Base-by-base conservation (phyloP, 1,140 invertebrate genomes). In the Cherax destructor region DNA sequence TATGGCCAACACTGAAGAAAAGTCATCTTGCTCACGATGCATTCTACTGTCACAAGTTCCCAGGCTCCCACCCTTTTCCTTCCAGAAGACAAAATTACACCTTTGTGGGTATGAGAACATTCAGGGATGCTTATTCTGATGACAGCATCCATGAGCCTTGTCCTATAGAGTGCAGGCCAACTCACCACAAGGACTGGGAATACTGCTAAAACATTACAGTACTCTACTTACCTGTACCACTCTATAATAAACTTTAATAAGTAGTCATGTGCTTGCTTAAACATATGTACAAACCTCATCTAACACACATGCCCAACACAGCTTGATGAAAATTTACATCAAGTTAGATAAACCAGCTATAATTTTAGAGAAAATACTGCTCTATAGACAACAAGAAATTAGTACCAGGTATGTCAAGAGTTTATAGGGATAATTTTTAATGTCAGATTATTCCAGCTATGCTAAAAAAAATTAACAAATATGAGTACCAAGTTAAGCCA, bases 11-110 rank as follows among this genome's bases (percentile, higher is more conserved):
- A 1, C 24, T 92, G n/a, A 59, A 72, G 47, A 72, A 76, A 65
- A 89, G 72, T 61, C 86, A 77, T 24, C 80, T 83, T 10, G 69
- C 91, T 6, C 91, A 92, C 41, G 91, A 92, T 80, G 30, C 86
- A 79, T 92, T 88, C 69, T 80, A 52, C 59, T 92, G 91, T 79
- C 13, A 50, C 13, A 18, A 72, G 9, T 88, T 79, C 79, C 86
- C 91, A 41, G 65, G 24, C 56, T 76, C 86, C 47, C 61, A 59
- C 52, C 83, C 92, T 78, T 81, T 92, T 79, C 88, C 93, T 74
- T 52, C 86, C 52, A 69, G 24, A 52, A 76, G 89, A 49, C 41
- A 49, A 13, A 85, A 85, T 72, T 50, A 47, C 24, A 85, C 59
- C 21, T 91, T 91, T 83, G 83, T 91, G 21, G 89, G 89, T 30